phyloP scores from a whole-genome alignment of 2,888 invertebrate species.

The Lydus trimaculatus region DNA sequence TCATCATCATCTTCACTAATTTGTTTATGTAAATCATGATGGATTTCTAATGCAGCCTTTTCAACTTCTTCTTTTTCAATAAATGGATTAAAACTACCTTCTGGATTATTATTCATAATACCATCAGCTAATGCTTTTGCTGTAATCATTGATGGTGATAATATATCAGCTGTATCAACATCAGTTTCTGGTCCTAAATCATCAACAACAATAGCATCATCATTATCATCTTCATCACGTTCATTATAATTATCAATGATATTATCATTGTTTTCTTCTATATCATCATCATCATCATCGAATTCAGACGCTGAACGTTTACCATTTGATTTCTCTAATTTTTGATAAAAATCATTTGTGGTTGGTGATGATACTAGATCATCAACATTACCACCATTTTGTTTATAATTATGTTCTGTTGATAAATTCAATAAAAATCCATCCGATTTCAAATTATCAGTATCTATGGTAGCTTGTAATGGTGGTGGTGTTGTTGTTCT shows the following conservation, averaged over 20 bases:
- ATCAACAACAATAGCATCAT: slow-evolving; percentile 55
- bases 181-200: slow-evolving; percentile 81
- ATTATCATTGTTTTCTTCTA: slow-evolving; percentile 80
- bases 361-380: slow-evolving; percentile 35
- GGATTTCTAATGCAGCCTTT: slow-evolving; percentile 48
- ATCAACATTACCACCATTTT: slow-evolving; percentile 43
- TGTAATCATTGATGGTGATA: slow-evolving; percentile 53
- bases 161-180: slow-evolving; percentile 70
- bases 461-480: not conserved
- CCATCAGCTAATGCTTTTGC: slow-evolving; percentile 54
- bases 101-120: slow-evolving; percentile 43
- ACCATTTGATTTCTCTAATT: slow-evolving; percentile 46
- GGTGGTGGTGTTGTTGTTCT: slow-evolving; percentile 24
- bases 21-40: slow-evolving; percentile 47
- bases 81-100: slow-evolving; percentile 37
- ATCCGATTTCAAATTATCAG: slow-evolving; percentile 37
- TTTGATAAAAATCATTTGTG: slow-evolving; percentile 37
- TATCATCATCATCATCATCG: slow-evolving; percentile 66
- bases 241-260: slow-evolving; percentile 65
- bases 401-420: slow-evolving; percentile 47
- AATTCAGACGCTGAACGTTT: slow-evolving; percentile 44
- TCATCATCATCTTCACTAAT: not conserved
- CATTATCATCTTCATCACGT: slow-evolving; percentile 55
- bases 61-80: slow-evolving; percentile 41
- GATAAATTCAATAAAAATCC: slow-evolving; percentile 51